Percentiles rank a stretch among this genome's conserved stretches.
phyloP scores from a whole-genome alignment of 2,113 vertebrate species.

The Tylochromis polylepis region DNA sequence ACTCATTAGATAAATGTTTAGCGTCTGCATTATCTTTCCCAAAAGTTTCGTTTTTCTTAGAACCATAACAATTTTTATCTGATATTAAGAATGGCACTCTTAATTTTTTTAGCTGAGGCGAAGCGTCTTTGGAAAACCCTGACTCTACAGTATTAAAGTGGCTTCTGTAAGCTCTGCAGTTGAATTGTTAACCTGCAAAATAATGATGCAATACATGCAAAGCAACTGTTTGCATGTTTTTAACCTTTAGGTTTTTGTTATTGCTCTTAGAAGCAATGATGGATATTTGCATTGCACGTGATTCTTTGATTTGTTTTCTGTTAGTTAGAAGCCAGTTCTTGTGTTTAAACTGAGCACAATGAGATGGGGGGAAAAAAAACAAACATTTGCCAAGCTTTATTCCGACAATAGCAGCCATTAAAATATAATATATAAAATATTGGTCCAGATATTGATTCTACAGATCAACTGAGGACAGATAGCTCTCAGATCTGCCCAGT shows the following conservation, averaged over 20 bases:
- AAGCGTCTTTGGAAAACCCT: not conserved
- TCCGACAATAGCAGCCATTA: not conserved
- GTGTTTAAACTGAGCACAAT: not conserved
- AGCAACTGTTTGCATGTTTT: not conserved
- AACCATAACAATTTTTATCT: not conserved
- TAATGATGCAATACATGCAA: not conserved
- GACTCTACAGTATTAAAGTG: not conserved
- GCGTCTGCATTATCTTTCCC: not conserved
- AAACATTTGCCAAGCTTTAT: not conserved
- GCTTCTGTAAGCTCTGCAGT: not conserved
- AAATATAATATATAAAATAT: no score
- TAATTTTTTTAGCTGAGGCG: not conserved
- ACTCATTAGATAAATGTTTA: not conserved
- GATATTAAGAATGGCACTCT: not conserved
- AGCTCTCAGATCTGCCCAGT: not conserved
- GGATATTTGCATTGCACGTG: not conserved
- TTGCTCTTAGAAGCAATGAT: not conserved
- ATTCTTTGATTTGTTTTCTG: not conserved
- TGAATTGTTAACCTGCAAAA: not conserved
- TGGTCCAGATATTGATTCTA: conserved; percentile 11
- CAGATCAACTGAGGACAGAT: not conserved
- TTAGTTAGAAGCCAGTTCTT: not conserved
- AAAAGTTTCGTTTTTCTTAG: not conserved
- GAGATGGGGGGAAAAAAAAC: no score
- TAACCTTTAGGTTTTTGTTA: not conserved